These are phyloP conservation scores for Monopis laevigella DNA, from an alignment of 2,888 invertebrate species.

Conservation along the genomic window DNA sequence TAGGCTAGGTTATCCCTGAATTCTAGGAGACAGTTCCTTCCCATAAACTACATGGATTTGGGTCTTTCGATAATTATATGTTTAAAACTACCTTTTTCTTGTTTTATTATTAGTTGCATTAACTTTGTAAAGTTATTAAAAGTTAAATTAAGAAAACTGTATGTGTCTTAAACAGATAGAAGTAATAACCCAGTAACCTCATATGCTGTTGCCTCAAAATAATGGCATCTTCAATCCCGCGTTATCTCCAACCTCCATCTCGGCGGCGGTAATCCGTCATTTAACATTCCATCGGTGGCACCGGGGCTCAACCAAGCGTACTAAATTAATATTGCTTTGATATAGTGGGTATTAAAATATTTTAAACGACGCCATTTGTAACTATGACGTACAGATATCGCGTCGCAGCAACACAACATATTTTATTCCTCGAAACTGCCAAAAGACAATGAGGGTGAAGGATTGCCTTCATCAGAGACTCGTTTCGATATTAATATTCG, in stretches of 20 bases:
- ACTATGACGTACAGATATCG: conserved; percentile 60
- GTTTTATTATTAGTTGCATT: too few relatives aligned
- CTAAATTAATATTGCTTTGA: conserved; percentile 64
- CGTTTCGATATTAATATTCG: conserved; percentile 60
- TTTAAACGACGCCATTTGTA: conserved; percentile 66
- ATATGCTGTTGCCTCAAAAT: not conserved
- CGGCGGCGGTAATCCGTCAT: conserved; percentile 61
- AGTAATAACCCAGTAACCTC: too few relatives aligned
- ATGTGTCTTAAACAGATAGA: too few relatives aligned
- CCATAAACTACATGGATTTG: too few relatives aligned
- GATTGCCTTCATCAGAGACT: conserved; percentile 61
- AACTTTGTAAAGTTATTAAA: too few relatives aligned
- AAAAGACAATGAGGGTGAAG: conserved; percentile 67
- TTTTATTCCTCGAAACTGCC: conserved; percentile 65
- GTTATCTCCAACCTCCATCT: conserved; percentile 49
- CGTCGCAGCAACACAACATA: conserved; percentile 57
- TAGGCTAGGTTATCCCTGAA: too few relatives aligned
- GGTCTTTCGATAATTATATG: too few relatives aligned
- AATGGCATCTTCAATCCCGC: conserved; percentile 2
- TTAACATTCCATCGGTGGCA: conserved; percentile 62
- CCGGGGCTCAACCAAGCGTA: conserved; percentile 56
- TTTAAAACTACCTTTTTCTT: too few relatives aligned
- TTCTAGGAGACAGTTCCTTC: too few relatives aligned
- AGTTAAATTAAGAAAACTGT: too few relatives aligned
- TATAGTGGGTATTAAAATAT: conserved; percentile 65